These are phyloP conservation scores for Myrmophylax atrothorax DNA, from an alignment of 2,113 vertebrate genomes.

Conservation along the genomic window DNA sequence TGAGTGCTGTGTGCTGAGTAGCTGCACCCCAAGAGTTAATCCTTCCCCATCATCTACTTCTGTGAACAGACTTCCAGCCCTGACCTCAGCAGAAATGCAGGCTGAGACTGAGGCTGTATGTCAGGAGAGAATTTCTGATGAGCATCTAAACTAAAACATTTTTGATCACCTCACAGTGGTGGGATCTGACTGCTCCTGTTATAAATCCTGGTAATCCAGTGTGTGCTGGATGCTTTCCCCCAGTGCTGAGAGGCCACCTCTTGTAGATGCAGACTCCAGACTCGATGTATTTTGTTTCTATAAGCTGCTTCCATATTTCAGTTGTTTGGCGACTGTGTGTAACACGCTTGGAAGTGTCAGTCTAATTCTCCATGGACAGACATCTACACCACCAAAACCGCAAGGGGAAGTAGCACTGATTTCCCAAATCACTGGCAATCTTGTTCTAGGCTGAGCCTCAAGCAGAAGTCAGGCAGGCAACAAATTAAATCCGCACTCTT, in stretches of 20 bases:
- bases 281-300: not conserved
- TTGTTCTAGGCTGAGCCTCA: constrained; percentile 61
- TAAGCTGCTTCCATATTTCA: not conserved
- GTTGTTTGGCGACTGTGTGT: not conserved
- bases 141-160: not conserved
- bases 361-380: constrained; percentile 43
- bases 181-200: not conserved
- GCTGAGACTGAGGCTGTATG: not conserved
- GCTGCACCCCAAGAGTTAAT: not conserved
- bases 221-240: not conserved
- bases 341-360: constrained; percentile 24
- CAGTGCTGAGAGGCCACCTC: rapidly evolving
- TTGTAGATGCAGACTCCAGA: not conserved
- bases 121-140: not conserved
- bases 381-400: constrained; percentile 60
- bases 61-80: not conserved
- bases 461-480: constrained; percentile 53
- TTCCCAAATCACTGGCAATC: constrained; percentile 61
- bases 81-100: not conserved
- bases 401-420: constrained; percentile 67
- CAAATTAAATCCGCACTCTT: constrained; percentile 49
- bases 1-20: not conserved
- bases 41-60: rapidly evolving
- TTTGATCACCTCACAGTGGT: rapidly evolving
- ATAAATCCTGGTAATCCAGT: not conserved